Evolutionary conservation across 2,113 vertebrate species (phyloP), one percentile per base, ranked within the genome.

Genomic region (Siniperca knerii): DNA sequence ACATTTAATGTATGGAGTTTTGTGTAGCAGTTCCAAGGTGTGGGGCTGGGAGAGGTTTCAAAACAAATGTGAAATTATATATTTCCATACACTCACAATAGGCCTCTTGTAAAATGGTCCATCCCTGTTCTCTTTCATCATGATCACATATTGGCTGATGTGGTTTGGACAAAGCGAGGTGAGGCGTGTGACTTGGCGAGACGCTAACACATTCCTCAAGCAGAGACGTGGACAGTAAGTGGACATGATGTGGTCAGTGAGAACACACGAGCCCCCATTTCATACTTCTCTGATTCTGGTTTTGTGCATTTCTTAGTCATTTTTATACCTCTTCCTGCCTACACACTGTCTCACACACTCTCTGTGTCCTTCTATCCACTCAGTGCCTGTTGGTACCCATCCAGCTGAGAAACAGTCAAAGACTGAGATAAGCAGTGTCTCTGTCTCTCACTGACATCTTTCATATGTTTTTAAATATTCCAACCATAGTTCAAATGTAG

Each of bases 161-260:
- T 35, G 67, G 71, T 86, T 74, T 77, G 79, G 75, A 83, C 42
- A 81, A 54, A 58, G 68, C 6, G n/a, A 80, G 67, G 67, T 37
- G 54, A 91, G 68, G 85, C 73, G 35, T 90, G 82, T 81, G 67
- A 89, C 83, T 89, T 77, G 82, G 76, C 82, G 40, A 81, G 82
- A 84, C 46, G 10, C 10, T 61, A 13, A 64, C 25, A 61, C 87
- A 88, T 92, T 90, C 82, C 81, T 89, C 61, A 8, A 71, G 20
- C 69, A 61, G 76, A 73, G 68, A 85, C 42, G 54, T 75, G 75
- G 65, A 83, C 77, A 75, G 64, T 33, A n/a, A 87, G 37, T 62
- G 48, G 57, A 85, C 37, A 48, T 42, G 15, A 76, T 75, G 77
- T 74, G 73, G 60, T 77, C 52, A 54, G 79, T 58, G 35, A 46